A percentile compares a stretch with the other conserved stretches of the same genome.
Conservation (phyloP, 2,113 vertebrate species). For the Chloebia gouldiae region DNA sequence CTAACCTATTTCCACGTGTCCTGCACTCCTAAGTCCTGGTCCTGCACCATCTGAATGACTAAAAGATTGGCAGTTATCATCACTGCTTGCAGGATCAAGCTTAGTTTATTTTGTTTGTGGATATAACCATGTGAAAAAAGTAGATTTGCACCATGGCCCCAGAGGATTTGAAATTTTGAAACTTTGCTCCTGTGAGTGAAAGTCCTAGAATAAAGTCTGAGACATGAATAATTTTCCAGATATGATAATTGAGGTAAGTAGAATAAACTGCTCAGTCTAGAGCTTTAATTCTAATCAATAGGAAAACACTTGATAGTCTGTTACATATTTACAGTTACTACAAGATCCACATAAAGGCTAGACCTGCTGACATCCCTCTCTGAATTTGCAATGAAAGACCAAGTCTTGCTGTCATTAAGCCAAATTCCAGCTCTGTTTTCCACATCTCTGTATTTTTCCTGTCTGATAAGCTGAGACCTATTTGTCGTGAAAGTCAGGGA, state of each 20-base stretch:
- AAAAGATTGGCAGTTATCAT: not conserved
- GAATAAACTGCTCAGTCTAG: not conserved
- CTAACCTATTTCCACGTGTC: not conserved
- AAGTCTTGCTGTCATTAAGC: not conserved
- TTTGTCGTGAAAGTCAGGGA: not conserved
- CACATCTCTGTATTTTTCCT: not conserved
- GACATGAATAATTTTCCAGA: not conserved
- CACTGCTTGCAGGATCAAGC: not conserved
- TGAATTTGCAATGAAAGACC: not conserved
- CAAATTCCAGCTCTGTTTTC: not conserved
- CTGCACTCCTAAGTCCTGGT: not conserved
- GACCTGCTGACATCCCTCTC: not conserved
- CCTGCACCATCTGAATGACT: not conserved
- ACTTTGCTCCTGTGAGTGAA: not conserved
- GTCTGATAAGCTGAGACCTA: not conserved
- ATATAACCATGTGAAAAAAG: not conserved
- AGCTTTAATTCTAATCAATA: not conserved
- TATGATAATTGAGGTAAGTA: not conserved
- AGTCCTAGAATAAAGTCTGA: not conserved
- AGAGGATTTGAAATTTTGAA: not conserved
- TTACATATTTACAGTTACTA: not conserved
- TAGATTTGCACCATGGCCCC: not conserved
- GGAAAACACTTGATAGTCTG: not conserved
- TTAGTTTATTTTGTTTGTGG: not conserved
- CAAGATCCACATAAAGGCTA: not conserved